Evolutionary conservation across 2,113 vertebrate species (phyloP), one percentile per base, ranked within the genome.

Genomic region (Baryphthengus martii): DNA sequence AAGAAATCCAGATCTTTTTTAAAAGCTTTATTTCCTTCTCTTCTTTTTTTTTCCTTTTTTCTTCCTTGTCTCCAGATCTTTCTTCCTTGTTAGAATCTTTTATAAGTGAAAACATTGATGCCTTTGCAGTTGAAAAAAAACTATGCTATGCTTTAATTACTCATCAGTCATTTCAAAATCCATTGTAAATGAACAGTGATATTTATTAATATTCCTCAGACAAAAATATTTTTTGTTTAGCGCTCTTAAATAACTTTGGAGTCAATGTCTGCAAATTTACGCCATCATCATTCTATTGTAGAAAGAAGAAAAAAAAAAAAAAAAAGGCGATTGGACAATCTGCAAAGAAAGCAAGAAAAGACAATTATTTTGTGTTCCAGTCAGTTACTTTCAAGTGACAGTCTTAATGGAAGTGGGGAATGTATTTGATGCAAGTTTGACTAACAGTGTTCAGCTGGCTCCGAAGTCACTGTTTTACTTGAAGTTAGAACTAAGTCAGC

Each of bases 311-410:
- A 45, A 17, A 45, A n/a, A n/a, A n/a, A n/a, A 16, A 62, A 56
- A 62, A 47, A n/a, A 11, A 40, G 35, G 13, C 21, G 23, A 58
- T 56, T 71, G 81, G 65, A 44, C 75, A 67, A 93, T 92, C 74
- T 93, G 88, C 8, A 0, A 81, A 85, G 85, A 96, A 96, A 93
- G 89, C 77, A 93, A 94, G 45, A 94, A 94, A 83, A 87, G 29
- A 75, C 66, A 97, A 96, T 95, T 95, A 94, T 92, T 96, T 96
- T 94, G 35, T 82, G 88, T 96, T 96, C 85, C 86, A 72, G 81
- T 72, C 84, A 89, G 59, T 93, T 95, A 88, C 78, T 81, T 92
- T 86, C 73, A 63, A 95, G 70, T 75, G 76, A 87, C 89, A 92
- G 25, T 68, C 35, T 25, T 94, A 91, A 94, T 91, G 85, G 89